These are phyloP conservation scores for Zosterops pallidus DNA, from an alignment of 2,113 vertebrate species.

Conservation along the genomic window DNA sequence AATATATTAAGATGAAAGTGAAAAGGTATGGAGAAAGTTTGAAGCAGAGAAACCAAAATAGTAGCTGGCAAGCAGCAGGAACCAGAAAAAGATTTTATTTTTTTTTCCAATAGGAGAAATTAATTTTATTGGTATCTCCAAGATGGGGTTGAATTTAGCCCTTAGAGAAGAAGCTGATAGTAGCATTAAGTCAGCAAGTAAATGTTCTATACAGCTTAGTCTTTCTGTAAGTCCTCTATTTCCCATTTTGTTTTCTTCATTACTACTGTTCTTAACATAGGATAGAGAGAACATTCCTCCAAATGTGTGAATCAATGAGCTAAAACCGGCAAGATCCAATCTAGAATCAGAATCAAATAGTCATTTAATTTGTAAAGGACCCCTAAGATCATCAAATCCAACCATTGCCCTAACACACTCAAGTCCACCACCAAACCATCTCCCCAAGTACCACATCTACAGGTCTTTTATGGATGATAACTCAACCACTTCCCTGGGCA, in stretches of 20 bases:
- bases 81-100: background rate
- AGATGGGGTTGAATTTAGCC: background rate
- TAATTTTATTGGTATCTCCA: background rate
- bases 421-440: background rate
- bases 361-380: background rate
- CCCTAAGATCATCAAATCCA: background rate
- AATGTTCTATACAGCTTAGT: background rate
- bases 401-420: background rate
- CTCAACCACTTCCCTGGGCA: background rate
- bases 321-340: background rate
- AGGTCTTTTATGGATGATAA: background rate
- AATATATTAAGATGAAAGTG: background rate
- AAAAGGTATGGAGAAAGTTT: background rate
- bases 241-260: background rate
- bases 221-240: background rate
- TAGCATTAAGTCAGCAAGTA: background rate
- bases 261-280: background rate
- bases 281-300: background rate
- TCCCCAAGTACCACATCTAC: background rate
- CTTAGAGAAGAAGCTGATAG: background rate
- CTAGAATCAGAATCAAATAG: background rate
- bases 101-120: background rate
- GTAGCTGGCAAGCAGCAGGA: background rate
- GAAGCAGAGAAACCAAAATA: background rate
- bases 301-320: background rate